phyloP scores from a whole-genome alignment of 2,797 vertebrate species.

The Chrosomus eos region DNA sequence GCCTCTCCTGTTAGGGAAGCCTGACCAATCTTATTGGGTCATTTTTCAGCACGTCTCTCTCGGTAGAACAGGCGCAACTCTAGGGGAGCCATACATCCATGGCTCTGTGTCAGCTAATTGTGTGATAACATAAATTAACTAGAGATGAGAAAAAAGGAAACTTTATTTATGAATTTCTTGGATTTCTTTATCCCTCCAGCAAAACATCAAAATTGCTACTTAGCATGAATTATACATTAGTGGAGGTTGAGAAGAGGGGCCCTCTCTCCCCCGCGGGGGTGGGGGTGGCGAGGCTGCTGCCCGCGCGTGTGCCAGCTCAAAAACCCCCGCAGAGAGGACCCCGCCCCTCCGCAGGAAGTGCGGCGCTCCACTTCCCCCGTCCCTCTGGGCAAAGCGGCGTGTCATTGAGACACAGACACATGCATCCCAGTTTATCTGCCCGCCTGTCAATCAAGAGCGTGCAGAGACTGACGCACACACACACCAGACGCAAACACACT shows the following conservation, averaged over 20 bases:
- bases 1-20: not conserved
- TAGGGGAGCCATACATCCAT: slow-evolving; percentile 83
- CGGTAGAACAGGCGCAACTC: slow-evolving; percentile 79
- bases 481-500: slow-evolving; percentile 36
- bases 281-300: slow-evolving; percentile 84
- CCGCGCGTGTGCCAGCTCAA: slow-evolving; percentile 76
- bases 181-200: slow-evolving; percentile 84
- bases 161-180: slow-evolving; percentile 90
- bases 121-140: slow-evolving; percentile 84
- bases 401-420: slow-evolving; percentile 68
- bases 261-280: slow-evolving; percentile 78
- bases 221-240: slow-evolving; percentile 98
- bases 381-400: slow-evolving; percentile 72
- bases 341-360: slow-evolving; percentile 83
- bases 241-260: slow-evolving; percentile 85
- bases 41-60: slow-evolving; percentile 80
- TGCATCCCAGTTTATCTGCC: slow-evolving; percentile 70
- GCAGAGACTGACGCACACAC: slow-evolving; percentile 38
- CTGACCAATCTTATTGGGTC: slow-evolving; percentile 52
- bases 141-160: slow-evolving; percentile 77
- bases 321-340: slow-evolving; percentile 74
- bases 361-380: slow-evolving; percentile 75
- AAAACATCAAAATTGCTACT: slow-evolving; percentile 97
- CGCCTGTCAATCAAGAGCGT: slow-evolving; percentile 72
- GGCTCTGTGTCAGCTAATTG: slow-evolving; percentile 86